A percentile compares a stretch with the other conserved stretches of the same genome.
Conservation (phyloP, 2,113 vertebrate genomes). For the Zapus hudsonius region DNA sequence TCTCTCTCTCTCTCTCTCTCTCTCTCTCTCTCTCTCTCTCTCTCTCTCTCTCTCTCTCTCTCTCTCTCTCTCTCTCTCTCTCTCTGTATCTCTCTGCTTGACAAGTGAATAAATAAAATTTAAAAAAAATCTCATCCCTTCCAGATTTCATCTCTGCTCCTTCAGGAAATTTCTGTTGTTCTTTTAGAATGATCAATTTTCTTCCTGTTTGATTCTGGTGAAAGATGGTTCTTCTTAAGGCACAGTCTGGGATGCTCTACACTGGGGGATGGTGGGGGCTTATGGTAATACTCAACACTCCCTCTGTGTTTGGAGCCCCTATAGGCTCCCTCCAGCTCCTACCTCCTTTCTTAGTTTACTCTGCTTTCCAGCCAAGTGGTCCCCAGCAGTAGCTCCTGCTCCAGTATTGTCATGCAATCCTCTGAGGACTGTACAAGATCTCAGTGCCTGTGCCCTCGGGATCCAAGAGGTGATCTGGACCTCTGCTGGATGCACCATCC, state of each 20-base stretch:
- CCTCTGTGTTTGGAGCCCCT: not conserved
- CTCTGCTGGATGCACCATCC: not conserved
- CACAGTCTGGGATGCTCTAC: conserved; percentile 54
- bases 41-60: too few relatives aligned
- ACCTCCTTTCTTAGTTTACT: not conserved
- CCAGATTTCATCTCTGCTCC: conserved; percentile 79
- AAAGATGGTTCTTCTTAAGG: conserved; percentile 58
- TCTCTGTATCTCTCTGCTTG: too few relatives aligned
- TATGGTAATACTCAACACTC: not conserved
- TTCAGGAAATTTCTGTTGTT: conserved; percentile 80
- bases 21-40: too few relatives aligned
- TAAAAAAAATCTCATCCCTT: conserved; percentile 78
- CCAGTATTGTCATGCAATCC: not conserved
- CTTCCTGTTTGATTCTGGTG: conserved; percentile 70
- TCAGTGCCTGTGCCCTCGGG: not conserved
- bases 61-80: too few relatives aligned
- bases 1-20: too few relatives aligned
- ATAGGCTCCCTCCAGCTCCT: not conserved
- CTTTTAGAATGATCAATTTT: conserved; percentile 80
- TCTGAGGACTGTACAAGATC: not conserved
- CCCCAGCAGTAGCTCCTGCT: not conserved
- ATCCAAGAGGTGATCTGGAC: not conserved
- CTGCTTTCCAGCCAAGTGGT: conserved; percentile 1
- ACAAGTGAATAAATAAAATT: too few relatives aligned
- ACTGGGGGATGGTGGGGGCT: not conserved